Percentiles rank a stretch among this genome's conserved stretches.
phyloP scores from a whole-genome alignment of 2,888 invertebrate species.

The Operophtera brumata region DNA sequence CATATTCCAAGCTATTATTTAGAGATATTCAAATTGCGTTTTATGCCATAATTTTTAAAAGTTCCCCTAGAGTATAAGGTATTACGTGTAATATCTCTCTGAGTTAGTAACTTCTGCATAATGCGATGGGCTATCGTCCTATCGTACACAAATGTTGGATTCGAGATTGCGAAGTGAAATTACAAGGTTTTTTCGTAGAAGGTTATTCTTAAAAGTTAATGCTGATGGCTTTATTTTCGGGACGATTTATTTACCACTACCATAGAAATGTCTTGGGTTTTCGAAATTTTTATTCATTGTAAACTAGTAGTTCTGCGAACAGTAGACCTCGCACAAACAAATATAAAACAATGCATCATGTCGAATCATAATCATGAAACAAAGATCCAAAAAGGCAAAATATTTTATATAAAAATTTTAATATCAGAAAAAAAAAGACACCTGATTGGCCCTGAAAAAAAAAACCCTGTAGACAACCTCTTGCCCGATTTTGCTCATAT shows the following conservation, averaged over 20 bases:
- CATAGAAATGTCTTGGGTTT: too few species aligned
- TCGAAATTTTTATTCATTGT: too few species aligned
- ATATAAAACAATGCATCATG: too few species aligned
- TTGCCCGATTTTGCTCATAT: too few species aligned
- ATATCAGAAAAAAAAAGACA: too few species aligned
- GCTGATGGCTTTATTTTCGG: background rate
- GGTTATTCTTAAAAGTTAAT: background rate
- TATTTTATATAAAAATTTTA: too few species aligned
- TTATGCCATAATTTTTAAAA: constrained; percentile 48
- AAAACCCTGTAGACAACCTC: too few species aligned
- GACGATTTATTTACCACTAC: background rate
- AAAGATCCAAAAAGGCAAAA: too few species aligned
- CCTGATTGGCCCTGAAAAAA: too few species aligned
- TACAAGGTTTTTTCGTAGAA: background rate
- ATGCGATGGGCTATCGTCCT: constrained; percentile 23
- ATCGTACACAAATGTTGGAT: constrained; percentile 9
- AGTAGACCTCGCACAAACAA: too few species aligned
- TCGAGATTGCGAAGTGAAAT: background rate
- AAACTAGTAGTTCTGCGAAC: too few species aligned
- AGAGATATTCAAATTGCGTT: constrained; percentile 52
- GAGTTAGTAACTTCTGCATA: constrained; percentile 32
- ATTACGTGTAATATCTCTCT: constrained; percentile 35
- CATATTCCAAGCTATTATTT: constrained; percentile 23
- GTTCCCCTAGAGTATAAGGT: constrained; percentile 29
- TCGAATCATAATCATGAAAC: too few species aligned